These are phyloP conservation scores for Archivesica marissinica DNA, from an alignment of 1,140 invertebrate genomes.

Conservation along the genomic window DNA sequence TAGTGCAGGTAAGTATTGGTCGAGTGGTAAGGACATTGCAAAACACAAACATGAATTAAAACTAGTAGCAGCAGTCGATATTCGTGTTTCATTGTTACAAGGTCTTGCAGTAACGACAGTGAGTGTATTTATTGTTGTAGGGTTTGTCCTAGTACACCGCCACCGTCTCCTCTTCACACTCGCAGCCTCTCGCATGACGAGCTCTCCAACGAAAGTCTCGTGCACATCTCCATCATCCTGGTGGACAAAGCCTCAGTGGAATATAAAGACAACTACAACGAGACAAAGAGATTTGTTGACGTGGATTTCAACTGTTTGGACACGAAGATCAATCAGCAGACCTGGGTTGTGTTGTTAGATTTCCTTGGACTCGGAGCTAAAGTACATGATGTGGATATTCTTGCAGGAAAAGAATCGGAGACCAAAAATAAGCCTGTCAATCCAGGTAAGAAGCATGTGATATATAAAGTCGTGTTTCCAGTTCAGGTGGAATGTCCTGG, in stretches of 20 bases:
- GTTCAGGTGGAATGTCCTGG: too few relatives aligned
- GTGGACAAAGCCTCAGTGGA: constrained; percentile 87
- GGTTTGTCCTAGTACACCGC: constrained; percentile 88
- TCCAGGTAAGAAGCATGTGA: too few relatives aligned
- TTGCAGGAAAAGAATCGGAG: constrained; percentile 39
- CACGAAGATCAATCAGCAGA: constrained; percentile 94
- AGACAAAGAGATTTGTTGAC: constrained; percentile 85
- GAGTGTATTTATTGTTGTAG: too few relatives aligned
- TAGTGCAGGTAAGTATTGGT: too few relatives aligned
- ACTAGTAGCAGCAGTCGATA: too few relatives aligned
- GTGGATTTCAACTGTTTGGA: constrained; percentile 97
- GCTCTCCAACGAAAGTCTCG: constrained; percentile 82
- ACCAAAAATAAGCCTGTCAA: constrained; percentile 22
- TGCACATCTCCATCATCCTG: constrained; percentile 87
- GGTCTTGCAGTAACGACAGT: too few relatives aligned
- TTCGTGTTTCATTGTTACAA: too few relatives aligned
- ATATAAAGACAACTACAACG: constrained; percentile 86
- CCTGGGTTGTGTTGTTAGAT: constrained; percentile 97
- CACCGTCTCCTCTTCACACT: constrained; percentile 87
- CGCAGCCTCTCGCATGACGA: constrained; percentile 67
- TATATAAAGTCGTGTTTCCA: too few relatives aligned
- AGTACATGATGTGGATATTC: constrained; percentile 70
- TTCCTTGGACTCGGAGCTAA: constrained; percentile 89
- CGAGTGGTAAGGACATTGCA: too few relatives aligned
- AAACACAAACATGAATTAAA: too few relatives aligned